Conservation (phyloP, 2,113 vertebrate species). For the Sula dactylatra region DNA sequence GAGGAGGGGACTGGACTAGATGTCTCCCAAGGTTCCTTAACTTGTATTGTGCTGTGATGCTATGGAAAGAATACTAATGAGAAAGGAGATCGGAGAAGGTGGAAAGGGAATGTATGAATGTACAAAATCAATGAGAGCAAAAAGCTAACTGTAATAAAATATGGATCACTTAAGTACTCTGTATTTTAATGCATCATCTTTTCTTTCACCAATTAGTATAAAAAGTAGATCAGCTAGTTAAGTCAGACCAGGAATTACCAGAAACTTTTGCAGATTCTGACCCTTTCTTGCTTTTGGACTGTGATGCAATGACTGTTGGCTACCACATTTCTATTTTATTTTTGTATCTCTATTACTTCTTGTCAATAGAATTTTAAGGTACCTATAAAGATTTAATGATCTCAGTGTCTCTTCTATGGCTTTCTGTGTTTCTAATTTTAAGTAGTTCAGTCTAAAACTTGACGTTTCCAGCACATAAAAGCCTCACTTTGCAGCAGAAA, state of each 20-base stretch:
- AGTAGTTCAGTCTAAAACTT: not conserved
- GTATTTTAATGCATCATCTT: not conserved
- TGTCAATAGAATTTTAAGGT: conserved; percentile 13
- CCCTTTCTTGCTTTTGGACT: not conserved
- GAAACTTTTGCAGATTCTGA: not conserved
- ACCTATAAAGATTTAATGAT: not conserved
- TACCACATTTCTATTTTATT: not conserved
- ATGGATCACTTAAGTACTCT: not conserved
- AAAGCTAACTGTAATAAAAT: not conserved
- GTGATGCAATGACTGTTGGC: not conserved
- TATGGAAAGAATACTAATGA: not conserved
- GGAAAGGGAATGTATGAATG: not conserved
- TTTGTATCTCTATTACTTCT: not conserved
- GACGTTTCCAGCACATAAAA: not conserved
- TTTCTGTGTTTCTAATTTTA: not conserved
- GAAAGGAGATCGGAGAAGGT: not conserved
- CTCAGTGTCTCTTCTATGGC: not conserved
- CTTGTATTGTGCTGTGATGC: not conserved
- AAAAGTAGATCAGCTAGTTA: not conserved
- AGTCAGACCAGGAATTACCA: not conserved
- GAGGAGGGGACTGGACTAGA: not conserved
- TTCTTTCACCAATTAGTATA: not conserved
- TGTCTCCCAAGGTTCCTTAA: not conserved
- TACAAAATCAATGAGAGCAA: not conserved
- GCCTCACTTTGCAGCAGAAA: not conserved